Base-by-base conservation (phyloP, 2,888 invertebrate species). In the Agrilus mali region DNA sequence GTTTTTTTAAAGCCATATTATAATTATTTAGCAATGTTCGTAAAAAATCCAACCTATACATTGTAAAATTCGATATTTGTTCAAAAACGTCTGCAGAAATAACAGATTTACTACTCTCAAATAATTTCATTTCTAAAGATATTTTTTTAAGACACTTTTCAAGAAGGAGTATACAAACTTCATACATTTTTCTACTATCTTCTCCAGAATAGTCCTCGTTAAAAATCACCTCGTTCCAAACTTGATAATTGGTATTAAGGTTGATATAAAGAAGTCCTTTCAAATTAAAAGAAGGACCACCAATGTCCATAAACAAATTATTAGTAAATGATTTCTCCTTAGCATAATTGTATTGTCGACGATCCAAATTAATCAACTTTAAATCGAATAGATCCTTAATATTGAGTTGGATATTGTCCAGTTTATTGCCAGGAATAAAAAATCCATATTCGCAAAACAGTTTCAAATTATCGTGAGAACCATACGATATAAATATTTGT, bases 391-490 rank as follows among this genome's bases (percentile, higher is more conserved):
- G 61, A 54, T 75, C 72, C 33, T 69, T 65, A 55, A 78, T 70
- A 31, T 66, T 60, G 55, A 87, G 75, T 41, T 71, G 65, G 40
- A 86, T 73, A 60, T 67, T 74, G 63, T 86, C 85, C 53, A 83
- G 68, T 31, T 72, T 70, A 70, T 88, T 89, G 6, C 67, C 58
- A 0, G 77, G 73, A 47, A 83, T 63, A 54, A 77, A 80, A 64
- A 94, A 94, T 1, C 94, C 94, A 69, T 94, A 94, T 56, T 94
- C 88, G 0, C 81, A 70, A 31, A 86, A 75, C n/a, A 94, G 68
- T 61, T 83, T 85, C 1, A 77, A 63, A 67, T 86, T 94, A 54
- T 82, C 77, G 60, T 90, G 84, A 33, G 79, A 71, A 1, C 93
- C 94, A 60, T 94, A 94, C 54, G 83, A 86, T 54, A 94, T 93